These are phyloP conservation scores for Clepsis dumicolana DNA, from an alignment of 2,888 invertebrate species.

Conservation along the genomic window DNA sequence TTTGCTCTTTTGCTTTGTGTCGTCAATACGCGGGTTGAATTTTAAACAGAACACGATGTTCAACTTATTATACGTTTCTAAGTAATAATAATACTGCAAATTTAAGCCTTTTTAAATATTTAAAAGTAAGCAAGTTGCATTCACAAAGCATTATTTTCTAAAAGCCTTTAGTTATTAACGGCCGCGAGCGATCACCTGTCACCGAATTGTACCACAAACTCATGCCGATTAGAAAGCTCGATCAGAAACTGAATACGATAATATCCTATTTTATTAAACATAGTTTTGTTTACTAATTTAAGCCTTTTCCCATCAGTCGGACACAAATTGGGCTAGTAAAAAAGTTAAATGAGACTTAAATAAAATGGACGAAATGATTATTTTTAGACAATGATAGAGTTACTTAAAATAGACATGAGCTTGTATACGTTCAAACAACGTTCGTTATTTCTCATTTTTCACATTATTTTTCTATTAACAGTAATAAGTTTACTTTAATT, in stretches of 20 bases:
- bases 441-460: background rate
- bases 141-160: background rate
- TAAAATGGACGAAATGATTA: too few species aligned
- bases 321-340: too few species aligned
- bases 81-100: background rate
- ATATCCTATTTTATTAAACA: too few species aligned
- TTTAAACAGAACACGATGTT: background rate
- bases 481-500: background rate
- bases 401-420: slow-evolving; percentile 5
- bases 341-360: too few species aligned
- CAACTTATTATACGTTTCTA: background rate
- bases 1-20: background rate
- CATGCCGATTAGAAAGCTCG: background rate
- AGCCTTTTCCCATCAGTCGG: too few species aligned
- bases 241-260: too few species aligned
- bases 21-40: background rate
- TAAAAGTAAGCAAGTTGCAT: background rate
- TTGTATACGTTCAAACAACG: background rate
- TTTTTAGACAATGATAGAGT: background rate
- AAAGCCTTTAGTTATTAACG: background rate
- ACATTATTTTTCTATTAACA: background rate
- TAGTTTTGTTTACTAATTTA: too few species aligned
- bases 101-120: background rate
- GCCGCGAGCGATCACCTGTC: background rate
- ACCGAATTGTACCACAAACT: background rate